Base-by-base conservation (phyloP, 2,888 invertebrate genomes). In the Latheticus oryzae region DNA sequence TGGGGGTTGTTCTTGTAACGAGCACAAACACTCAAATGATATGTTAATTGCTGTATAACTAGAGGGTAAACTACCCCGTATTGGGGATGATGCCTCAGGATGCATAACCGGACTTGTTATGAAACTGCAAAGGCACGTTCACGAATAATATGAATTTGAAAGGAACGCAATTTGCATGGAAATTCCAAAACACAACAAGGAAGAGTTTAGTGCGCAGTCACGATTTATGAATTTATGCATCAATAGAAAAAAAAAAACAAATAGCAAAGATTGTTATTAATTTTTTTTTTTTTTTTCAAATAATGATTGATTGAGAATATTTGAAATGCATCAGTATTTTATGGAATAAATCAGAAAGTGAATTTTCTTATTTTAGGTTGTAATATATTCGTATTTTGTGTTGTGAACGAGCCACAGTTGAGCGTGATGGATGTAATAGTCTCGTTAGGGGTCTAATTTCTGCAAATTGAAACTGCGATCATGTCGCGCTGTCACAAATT, bases 21-120 rank as follows among this genome's bases (percentile, higher is more conserved):
- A 74, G 67, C 68, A 70, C 71, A 72, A 71, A 70, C 68, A 71
- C 72, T 70, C 71, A 73, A 74, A 74, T 74, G 74, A 73, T 75
- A 75, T 74, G 74, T 73, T 76, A 75, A 75, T 76, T 76, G 74
- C 68, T 67, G 71, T 66, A 67, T 74, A 73, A 74, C 73, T 72
- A 73, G 70, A 70, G 72, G 73, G 73, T 72, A 73, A 71, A 71
- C 70, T 70, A 69, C 66, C 67, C 66, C 64, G 60, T 63, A 60
- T 65, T 53, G 60, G 61, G 64, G 62, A 67, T 62, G 66, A 65
- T 63, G 64, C 65, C 62, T 59, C 62, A 61, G 67, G 66, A 66
- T 63, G 64, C 69, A 67, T 70, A 72, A 71, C 68, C 70, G 67
- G 66, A 70, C 70, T 73, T 72, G 69, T 71, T 71, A 69, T 69